phyloP scores from a whole-genome alignment of 2,113 vertebrate species.

The Sisor rabdophorus region DNA sequence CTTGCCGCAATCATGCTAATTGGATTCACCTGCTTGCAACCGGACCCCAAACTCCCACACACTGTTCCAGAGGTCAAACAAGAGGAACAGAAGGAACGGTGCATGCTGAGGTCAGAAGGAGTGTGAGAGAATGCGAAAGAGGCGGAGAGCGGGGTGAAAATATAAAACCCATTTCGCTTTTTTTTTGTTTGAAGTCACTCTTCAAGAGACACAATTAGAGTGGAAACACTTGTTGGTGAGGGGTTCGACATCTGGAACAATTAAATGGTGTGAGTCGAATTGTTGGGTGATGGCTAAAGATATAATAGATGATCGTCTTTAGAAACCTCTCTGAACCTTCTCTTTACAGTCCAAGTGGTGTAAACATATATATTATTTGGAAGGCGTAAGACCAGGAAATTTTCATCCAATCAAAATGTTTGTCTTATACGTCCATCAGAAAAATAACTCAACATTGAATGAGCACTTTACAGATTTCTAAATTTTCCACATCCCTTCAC shows the following conservation, averaged over 20 bases:
- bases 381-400: too few relatives aligned
- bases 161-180: slow-evolving; percentile 61
- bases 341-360: too few relatives aligned
- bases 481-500: too few relatives aligned
- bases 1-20: slow-evolving; percentile 58
- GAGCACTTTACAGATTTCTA: too few relatives aligned
- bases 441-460: too few relatives aligned
- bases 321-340: too few relatives aligned
- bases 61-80: slow-evolving; percentile 45
- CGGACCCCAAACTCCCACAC: slow-evolving; percentile 47
- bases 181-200: slow-evolving; percentile 64
- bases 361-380: too few relatives aligned
- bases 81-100: slow-evolving; percentile 33
- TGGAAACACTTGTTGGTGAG: slow-evolving; percentile 60
- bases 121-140: slow-evolving; percentile 9
- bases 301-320: too few relatives aligned
- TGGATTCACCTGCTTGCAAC: slow-evolving; percentile 66
- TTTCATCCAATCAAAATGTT: too few relatives aligned
- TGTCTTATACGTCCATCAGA: too few relatives aligned
- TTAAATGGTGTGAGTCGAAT: slow-evolving; percentile 67
- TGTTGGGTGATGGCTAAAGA: slow-evolving; percentile 56
- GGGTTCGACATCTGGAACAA: slow-evolving; percentile 67
- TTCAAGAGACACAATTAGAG: slow-evolving; percentile 71
- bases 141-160: slow-evolving; percentile 22
- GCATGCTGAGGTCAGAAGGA: slow-evolving; percentile 32